Evolutionary conservation across 2,797 vertebrate genomes (phyloP), one percentile per base, ranked within the genome.

Genomic region (Sebastes reedi): DNA sequence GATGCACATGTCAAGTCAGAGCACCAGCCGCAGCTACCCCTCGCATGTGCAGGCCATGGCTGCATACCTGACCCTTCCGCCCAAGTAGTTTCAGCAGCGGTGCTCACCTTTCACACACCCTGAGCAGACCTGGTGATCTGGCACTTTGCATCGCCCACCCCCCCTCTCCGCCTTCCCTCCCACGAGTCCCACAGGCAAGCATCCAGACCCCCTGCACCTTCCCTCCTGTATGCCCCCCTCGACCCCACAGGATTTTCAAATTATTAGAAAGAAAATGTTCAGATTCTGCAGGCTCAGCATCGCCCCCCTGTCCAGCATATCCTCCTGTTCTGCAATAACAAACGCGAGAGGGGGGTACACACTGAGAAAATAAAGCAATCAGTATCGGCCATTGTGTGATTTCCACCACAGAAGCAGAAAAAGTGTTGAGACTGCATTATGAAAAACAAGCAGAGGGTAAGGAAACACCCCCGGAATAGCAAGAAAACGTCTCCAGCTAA

Each of bases 321-420:
- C 88, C 88, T 83, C 88, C 90, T 79, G 84, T 93, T 92, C 92
- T 95, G 89, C 91, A 95, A 96, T 93, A 96, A 96, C 95, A 96
- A 94, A 91, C 91, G 81, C 79, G 16, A 84, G 89, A 89, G 84
- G 89, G 91, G 93, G 92, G 93, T 85, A 90, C 89, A 87, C 87
- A 52, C 86, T 94, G 92, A 92, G 89, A 94, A 95, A 95, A 95
- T 94, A 95, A 94, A 95, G 92, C 91, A 93, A 93, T 94, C 92
- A 93, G 93, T 92, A 91, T 93, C 64, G 36, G 87, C 86, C 92
- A 92, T 94, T 95, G 92, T 95, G 88, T 79, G 90, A 93, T 93
- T 95, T 94, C 87, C 75, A 90, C 91, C 91, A 91, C 90, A 93
- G 93, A 91, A 82, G 94, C 95, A 93, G 92, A 94, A 93, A 92